Conservation (phyloP, 2,113 vertebrate species). For the Aegithalos caudatus region DNA sequence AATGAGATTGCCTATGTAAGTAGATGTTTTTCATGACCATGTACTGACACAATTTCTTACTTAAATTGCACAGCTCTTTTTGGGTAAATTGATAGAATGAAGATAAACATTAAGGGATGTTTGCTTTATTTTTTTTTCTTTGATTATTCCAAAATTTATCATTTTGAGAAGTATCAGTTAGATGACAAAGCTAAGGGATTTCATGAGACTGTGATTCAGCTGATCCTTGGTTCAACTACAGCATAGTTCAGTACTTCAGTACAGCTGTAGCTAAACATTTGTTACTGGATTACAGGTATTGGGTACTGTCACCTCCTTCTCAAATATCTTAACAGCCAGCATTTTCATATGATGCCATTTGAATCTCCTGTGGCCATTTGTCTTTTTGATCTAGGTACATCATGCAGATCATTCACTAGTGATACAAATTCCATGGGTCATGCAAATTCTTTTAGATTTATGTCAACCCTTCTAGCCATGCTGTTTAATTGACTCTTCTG, state of each 20-base stretch:
- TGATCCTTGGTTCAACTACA: background rate
- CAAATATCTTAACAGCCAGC: background rate
- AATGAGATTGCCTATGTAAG: background rate
- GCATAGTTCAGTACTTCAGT: background rate
- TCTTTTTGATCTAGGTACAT: background rate
- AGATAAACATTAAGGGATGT: background rate
- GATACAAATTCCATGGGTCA: background rate
- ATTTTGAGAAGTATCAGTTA: background rate
- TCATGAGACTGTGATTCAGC: background rate
- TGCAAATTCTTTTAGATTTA: background rate
- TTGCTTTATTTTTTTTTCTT: background rate
- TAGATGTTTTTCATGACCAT: background rate
- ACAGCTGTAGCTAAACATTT: background rate
- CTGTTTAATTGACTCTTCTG: background rate
- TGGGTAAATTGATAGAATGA: background rate
- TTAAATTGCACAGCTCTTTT: background rate
- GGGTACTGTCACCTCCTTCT: background rate
- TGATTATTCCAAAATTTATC: background rate
- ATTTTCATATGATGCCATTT: background rate
- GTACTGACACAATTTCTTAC: background rate
- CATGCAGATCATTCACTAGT: background rate
- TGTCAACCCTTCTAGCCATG: background rate
- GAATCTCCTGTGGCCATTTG: background rate
- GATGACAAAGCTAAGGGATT: background rate
- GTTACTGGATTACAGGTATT: background rate